These are phyloP conservation scores for Dynastes tityus DNA, from an alignment of 2,888 invertebrate species.

Conservation along the genomic window DNA sequence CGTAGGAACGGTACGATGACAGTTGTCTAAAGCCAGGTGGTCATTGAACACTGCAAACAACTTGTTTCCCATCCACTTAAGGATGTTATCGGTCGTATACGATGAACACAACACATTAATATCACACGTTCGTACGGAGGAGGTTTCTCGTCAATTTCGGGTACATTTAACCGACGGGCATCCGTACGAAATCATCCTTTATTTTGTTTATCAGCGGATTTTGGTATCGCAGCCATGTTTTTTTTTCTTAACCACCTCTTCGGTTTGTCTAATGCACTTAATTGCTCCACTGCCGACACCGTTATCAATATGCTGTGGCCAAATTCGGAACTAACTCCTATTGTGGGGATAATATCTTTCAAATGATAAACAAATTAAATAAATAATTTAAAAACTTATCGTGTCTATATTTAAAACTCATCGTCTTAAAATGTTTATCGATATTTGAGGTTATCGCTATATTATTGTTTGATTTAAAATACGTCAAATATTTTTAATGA, in stretches of 20 bases:
- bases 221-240: slow-evolving; percentile 56
- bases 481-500: too few species aligned
- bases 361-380: too few species aligned
- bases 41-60: slow-evolving; percentile 62
- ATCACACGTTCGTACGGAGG: slow-evolving; percentile 5
- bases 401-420: too few species aligned
- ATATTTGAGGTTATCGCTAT: too few species aligned
- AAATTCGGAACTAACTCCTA: slow-evolving; percentile 41
- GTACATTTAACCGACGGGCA: slow-evolving; percentile 16
- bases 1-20: slow-evolving; percentile 64
- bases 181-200: slow-evolving; percentile 48
- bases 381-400: too few species aligned
- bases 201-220: slow-evolving; percentile 56
- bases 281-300: slow-evolving; percentile 49
- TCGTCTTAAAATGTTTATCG: too few species aligned
- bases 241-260: slow-evolving; percentile 55
- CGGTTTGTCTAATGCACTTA: slow-evolving; percentile 47
- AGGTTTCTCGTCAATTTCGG: slow-evolving; percentile 14
- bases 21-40: slow-evolving; percentile 66
- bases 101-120: slow-evolving; percentile 22
- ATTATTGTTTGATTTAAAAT: too few species aligned
- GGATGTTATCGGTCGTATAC: slow-evolving; percentile 17
- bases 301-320: slow-evolving; percentile 46
- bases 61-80: slow-evolving; percentile 44
- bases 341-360: background rate